Conservation (phyloP, 2,113 vertebrate genomes). For the Athene cunicularia region DNA sequence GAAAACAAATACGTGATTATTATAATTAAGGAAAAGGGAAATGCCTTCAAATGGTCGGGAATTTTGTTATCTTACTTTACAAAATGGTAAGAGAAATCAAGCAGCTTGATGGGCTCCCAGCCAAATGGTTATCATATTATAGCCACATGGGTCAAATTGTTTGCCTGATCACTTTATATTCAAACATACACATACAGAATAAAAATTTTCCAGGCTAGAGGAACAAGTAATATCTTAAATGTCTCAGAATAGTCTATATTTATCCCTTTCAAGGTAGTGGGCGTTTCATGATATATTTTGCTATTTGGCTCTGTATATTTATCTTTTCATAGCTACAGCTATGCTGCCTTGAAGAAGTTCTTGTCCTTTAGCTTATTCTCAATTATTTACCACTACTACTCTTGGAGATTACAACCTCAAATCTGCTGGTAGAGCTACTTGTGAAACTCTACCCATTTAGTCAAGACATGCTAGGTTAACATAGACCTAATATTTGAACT, state of each 20-base stretch:
- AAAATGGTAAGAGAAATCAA: slow-evolving; percentile 27
- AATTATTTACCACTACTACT: background rate
- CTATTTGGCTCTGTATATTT: background rate
- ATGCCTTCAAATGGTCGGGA: background rate
- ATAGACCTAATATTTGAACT: background rate
- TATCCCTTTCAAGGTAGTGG: background rate
- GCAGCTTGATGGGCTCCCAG: background rate
- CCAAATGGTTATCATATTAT: slow-evolving; percentile 28
- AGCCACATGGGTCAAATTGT: slow-evolving; percentile 21
- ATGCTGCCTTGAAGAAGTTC: background rate
- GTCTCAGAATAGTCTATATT: background rate
- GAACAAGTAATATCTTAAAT: background rate
- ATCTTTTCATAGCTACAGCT: background rate
- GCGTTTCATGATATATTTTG: background rate
- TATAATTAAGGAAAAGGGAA: slow-evolving; percentile 37
- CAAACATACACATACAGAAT: background rate
- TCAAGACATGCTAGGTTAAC: background rate
- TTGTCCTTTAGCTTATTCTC: background rate
- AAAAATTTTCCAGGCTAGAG: background rate
- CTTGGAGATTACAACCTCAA: background rate
- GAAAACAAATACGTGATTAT: slow-evolving; percentile 26
- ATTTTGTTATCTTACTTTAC: slow-evolving; percentile 25
- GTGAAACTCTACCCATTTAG: background rate
- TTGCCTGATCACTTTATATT: slow-evolving; percentile 17
- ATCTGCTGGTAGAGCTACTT: background rate